Evolutionary conservation across 1,140 invertebrate genomes (phyloP).

Genomic region (Orchestia grillus): DNA sequence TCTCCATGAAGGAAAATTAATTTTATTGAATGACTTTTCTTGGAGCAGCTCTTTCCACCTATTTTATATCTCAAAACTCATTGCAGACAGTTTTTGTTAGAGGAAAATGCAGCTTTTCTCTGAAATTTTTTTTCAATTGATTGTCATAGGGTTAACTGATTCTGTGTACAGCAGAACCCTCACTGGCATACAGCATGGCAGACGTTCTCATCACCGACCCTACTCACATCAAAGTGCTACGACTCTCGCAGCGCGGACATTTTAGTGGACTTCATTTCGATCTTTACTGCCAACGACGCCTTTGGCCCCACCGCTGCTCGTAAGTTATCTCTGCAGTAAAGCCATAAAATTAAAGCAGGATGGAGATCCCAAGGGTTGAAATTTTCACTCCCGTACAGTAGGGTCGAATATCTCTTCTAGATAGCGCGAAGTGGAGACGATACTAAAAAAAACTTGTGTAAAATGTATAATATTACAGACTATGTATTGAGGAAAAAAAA

Average conservation of each 20-base stretch:
- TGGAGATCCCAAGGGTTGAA: background rate
- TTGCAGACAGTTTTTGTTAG: no score
- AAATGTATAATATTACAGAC: background rate
- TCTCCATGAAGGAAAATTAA: no score
- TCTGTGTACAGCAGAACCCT: background rate
- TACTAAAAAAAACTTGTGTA: background rate
- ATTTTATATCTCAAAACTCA: no score
- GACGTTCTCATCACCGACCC: background rate
- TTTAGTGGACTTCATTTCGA: background rate
- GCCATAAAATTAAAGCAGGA: background rate
- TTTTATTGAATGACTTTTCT: no score
- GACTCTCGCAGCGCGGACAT: background rate
- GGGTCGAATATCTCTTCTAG: background rate
- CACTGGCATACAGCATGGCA: background rate
- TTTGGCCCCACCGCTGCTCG: background rate
- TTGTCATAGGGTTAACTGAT: background rate
- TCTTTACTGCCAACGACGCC: background rate
- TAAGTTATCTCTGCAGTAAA: background rate
- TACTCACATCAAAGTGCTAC: background rate
- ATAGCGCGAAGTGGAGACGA: no score
- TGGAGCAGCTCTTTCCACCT: no score
- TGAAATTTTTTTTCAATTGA: background rate
- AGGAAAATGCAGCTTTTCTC: background rate
- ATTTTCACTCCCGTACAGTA: background rate
- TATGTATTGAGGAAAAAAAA: background rate